Percentiles rank a stretch among this genome's conserved stretches.
phyloP scores from a whole-genome alignment of 2,113 vertebrate genomes.

The Phalacrocorax carbo region DNA sequence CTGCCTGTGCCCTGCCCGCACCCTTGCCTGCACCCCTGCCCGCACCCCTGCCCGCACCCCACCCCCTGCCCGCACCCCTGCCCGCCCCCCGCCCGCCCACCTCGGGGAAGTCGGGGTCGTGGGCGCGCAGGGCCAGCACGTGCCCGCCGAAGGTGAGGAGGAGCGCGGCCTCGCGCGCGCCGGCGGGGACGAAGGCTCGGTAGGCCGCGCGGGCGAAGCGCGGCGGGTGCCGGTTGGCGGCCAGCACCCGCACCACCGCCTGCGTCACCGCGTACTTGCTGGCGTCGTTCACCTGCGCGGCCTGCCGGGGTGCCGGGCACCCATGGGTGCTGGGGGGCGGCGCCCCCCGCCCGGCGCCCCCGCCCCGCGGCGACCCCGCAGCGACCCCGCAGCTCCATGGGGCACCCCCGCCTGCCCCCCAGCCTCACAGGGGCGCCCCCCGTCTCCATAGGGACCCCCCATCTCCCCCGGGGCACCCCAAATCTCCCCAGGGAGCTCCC shows the following conservation, averaged over 20 bases:
- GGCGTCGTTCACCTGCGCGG: neutral
- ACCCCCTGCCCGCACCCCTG: neutral
- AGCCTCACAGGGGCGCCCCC: no score
- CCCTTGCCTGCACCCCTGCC: neutral
- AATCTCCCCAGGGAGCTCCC: no score
- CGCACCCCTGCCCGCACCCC: neutral
- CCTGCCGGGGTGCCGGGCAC: neutral
- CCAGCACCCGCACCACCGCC: neutral
- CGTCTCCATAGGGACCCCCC: no score
- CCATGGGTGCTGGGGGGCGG: neutral
- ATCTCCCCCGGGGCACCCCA: no score
- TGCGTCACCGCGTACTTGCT: neutral
- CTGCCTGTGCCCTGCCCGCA: neutral
- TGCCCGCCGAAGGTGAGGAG: neutral
- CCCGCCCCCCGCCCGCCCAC: neutral
- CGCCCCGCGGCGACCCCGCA: no score
- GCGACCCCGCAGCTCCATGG: no score
- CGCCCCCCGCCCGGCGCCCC: no score
- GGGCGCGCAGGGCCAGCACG: neutral
- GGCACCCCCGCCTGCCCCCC: no score
- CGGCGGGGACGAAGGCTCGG: neutral
- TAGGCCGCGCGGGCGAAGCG: neutral
- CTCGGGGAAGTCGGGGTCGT: neutral
- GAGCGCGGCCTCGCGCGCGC: neutral
- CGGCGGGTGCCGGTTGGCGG: neutral